Percentiles rank a stretch among this genome's conserved stretches.
phyloP scores from a whole-genome alignment of 92 coral and sea anemone genomes.

The Blastomussa wellsi region DNA sequence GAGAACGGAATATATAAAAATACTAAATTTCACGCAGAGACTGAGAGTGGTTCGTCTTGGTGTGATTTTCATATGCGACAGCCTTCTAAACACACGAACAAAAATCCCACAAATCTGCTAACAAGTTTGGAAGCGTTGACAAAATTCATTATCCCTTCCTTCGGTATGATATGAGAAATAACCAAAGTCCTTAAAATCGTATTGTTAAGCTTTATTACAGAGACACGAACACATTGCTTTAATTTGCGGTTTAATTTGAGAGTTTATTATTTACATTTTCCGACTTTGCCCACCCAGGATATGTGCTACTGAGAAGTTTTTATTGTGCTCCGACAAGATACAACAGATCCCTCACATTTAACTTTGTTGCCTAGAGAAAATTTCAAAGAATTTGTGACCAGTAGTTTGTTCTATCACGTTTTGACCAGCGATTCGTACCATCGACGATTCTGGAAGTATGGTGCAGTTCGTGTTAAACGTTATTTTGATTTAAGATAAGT shows the following conservation, averaged over 20 bases:
- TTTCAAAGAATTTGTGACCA: not conserved
- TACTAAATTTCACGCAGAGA: slow-evolving; percentile 30
- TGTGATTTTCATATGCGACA: not conserved
- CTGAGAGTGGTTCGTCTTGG: slow-evolving; percentile 1
- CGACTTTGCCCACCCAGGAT: not conserved
- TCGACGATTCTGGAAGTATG: not conserved
- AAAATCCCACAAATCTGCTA: not conserved
- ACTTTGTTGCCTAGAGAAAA: not conserved
- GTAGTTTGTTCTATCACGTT: not conserved
- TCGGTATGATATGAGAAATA: not conserved
- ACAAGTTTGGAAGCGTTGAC: not conserved
- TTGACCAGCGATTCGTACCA: not conserved
- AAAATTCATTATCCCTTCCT: not conserved
- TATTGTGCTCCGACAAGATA: not conserved
- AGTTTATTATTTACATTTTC: slow-evolving; percentile 9
- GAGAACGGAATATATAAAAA: not conserved
- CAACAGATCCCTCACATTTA: not conserved
- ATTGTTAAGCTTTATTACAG: not conserved
- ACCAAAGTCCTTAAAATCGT: not conserved
- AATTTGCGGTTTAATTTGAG: slow-evolving; percentile 24
- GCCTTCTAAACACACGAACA: not conserved
- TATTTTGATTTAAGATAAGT: slow-evolving; percentile 6
- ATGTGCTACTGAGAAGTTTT: not conserved
- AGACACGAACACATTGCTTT: slow-evolving; percentile 29
- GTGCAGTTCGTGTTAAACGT: not conserved